phyloP scores from a whole-genome alignment of 37 sponge, comb jelly and placozoan species.

The Lycopodina hypogea region DNA sequence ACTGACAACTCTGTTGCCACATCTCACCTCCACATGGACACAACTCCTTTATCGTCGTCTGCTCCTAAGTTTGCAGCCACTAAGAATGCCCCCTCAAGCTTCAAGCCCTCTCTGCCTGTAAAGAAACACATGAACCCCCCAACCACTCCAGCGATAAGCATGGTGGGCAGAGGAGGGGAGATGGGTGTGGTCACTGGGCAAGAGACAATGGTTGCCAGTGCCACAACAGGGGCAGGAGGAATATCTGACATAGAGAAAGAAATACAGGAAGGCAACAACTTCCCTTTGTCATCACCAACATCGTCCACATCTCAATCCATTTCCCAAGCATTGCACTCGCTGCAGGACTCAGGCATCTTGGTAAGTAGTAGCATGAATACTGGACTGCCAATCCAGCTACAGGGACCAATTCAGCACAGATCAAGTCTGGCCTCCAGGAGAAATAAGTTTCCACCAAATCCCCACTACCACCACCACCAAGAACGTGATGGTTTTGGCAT shows the following conservation, averaged over 20 bases:
- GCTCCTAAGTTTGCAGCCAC: not conserved
- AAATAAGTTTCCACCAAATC: not conserved
- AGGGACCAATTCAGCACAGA: not conserved
- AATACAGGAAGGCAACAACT: not conserved
- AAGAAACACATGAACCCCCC: not conserved
- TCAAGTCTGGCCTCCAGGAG: not conserved
- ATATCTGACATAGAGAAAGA: not conserved
- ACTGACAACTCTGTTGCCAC: not conserved
- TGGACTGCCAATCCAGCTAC: conserved; percentile 5
- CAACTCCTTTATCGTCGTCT: not conserved
- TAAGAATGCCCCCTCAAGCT: not conserved
- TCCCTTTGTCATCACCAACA: too few species aligned
- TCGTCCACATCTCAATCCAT: not conserved
- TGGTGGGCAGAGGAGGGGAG: not conserved
- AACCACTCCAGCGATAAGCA: not conserved
- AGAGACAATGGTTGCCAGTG: not conserved
- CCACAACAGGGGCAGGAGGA: not conserved
- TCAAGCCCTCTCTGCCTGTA: not conserved
- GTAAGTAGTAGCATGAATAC: too few species aligned
- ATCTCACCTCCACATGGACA: not conserved
- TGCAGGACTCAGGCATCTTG: not conserved
- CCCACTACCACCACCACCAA: not conserved
- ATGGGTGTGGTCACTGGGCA: not conserved
- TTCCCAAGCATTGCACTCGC: not conserved
- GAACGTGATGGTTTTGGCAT: not conserved